A percentile compares a stretch with the other conserved stretches of the same genome.
These are phyloP conservation scores for Lemur catta DNA, from an alignment of 2,797 vertebrate species.

Conservation along the genomic window DNA sequence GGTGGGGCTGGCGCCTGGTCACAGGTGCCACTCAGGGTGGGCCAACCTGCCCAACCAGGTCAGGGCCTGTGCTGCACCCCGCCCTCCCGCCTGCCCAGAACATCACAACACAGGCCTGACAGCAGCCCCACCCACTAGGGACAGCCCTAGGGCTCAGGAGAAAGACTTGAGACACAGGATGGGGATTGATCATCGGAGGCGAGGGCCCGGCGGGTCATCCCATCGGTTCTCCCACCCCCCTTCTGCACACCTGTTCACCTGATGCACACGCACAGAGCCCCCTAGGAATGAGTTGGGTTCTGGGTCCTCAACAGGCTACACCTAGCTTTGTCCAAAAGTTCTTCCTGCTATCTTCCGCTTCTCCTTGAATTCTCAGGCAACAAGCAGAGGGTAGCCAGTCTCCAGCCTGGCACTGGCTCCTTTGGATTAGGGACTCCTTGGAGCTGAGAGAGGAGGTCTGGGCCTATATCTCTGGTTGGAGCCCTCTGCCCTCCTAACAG, in stretches of 20 bases:
- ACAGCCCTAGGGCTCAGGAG: conserved; percentile 51
- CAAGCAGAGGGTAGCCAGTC: neutral
- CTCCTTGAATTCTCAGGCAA: conserved; percentile 15
- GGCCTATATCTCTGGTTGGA: neutral
- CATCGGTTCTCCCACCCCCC: neutral
- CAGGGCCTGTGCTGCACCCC: conserved; percentile 73
- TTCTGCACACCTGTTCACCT: neutral
- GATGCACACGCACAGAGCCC: neutral
- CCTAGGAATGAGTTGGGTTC: neutral
- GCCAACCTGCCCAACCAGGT: conserved; percentile 81
- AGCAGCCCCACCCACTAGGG: conserved; percentile 72
- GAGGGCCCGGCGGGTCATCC: neutral
- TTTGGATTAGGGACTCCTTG: neutral
- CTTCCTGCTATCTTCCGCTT: neutral
- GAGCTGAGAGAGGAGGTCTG: neutral
- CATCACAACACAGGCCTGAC: conserved; percentile 64
- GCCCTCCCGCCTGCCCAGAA: conserved; percentile 64
- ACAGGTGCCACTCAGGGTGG: conserved; percentile 78
- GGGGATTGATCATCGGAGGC: neutral
- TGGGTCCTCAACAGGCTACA: neutral
- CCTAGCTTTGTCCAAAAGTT: neutral
- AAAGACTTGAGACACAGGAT: conserved; percentile 56
- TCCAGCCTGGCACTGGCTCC: neutral
- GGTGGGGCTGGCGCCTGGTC: conserved; percentile 77
- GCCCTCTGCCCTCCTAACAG: neutral